Conservation (phyloP, 2,113 vertebrate species). For the Neogobius melanostomus region DNA sequence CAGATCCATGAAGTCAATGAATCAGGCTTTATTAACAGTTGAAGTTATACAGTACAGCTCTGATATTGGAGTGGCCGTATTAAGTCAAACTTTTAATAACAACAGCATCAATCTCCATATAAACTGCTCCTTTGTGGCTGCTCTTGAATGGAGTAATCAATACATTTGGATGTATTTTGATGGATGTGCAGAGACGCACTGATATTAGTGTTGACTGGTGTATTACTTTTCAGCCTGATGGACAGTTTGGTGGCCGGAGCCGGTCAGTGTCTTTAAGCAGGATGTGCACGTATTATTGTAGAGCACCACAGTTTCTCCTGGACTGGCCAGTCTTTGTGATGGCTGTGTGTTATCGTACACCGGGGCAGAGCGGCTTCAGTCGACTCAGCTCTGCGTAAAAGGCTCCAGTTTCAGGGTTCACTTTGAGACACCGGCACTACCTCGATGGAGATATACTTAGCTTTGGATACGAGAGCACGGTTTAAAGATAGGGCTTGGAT, state of each 20-base stretch:
- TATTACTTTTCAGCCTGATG: conserved; percentile 60
- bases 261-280: conserved; percentile 60
- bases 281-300: conserved; percentile 38
- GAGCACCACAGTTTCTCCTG: conserved; percentile 27
- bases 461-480: conserved; percentile 32
- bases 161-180: conserved; percentile 17
- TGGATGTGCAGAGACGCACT: conserved; percentile 17
- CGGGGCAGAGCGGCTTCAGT: conserved; percentile 53
- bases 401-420: conserved; percentile 69
- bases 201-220: conserved; percentile 2
- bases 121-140: background rate
- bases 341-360: conserved; percentile 62
- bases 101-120: background rate
- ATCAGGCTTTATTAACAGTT: too few relatives aligned
- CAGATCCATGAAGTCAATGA: too few relatives aligned
- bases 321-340: conserved; percentile 32
- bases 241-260: conserved; percentile 40
- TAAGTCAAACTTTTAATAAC: too few relatives aligned
- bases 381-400: conserved; percentile 42
- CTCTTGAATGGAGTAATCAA: background rate
- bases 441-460: conserved; percentile 34
- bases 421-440: conserved; percentile 46
- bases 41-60: too few relatives aligned
- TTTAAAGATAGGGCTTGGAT: conserved; percentile 43
- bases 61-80: too few relatives aligned